Evolutionary conservation across 2,113 vertebrate genomes (phyloP).

Genomic region (Aldabrachelys gigantea): DNA sequence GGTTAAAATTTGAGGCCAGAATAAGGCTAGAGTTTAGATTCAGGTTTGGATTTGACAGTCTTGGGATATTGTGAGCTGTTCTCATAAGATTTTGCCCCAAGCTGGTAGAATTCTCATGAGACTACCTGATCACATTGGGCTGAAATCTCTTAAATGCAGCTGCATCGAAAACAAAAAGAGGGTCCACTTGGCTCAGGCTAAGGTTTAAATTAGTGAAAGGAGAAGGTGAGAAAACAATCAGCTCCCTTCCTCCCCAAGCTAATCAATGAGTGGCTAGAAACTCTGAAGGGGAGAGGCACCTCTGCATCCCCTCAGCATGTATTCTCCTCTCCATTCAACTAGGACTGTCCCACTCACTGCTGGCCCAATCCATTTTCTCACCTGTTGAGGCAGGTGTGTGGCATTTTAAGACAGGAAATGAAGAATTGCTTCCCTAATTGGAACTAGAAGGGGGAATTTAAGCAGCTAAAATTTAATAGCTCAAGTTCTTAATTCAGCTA

Average conservation of each 20-base stretch:
- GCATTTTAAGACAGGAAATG: fast-evolving
- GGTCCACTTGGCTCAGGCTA: no score
- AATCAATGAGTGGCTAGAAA: no score
- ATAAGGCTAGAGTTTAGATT: not conserved
- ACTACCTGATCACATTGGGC: not conserved
- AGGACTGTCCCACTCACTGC: no score
- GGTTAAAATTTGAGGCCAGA: not conserved
- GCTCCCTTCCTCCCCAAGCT: no score
- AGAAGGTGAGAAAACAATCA: no score
- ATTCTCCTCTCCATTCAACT: no score
- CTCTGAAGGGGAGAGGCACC: no score
- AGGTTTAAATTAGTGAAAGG: no score
- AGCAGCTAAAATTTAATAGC: not conserved
- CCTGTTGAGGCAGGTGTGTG: no score
- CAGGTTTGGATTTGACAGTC: not conserved
- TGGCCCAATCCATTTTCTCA: no score
- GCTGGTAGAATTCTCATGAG: not conserved
- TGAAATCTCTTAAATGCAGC: not conserved
- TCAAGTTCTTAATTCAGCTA: not conserved
- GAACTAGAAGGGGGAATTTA: not conserved
- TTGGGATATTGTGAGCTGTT: not conserved
- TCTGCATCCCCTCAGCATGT: no score
- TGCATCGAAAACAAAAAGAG: not conserved
- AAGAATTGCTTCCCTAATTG: not conserved
- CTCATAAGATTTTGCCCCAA: not conserved